These are phyloP conservation scores for Anthopleura sola DNA, from an alignment of 64 coral and sea anemone genomes.

Conservation along the genomic window DNA sequence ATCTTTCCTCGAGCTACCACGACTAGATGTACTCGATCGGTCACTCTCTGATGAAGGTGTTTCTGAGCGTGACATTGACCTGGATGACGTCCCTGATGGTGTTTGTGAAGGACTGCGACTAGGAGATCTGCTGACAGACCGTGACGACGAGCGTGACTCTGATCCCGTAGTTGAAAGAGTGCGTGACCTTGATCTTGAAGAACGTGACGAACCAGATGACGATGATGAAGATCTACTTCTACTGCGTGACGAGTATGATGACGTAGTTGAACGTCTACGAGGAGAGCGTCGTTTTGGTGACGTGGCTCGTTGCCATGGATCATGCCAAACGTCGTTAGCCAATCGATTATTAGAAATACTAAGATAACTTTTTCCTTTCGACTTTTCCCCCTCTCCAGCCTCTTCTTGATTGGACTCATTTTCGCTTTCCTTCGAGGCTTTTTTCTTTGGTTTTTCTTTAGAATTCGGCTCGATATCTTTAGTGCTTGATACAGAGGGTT, in stretches of 20 bases:
- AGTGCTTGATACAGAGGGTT: neutral
- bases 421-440: conserved; percentile 41
- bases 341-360: conserved; percentile 81
- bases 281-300: conserved; percentile 79
- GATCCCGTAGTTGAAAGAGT: conserved; percentile 65
- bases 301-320: conserved; percentile 82
- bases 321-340: conserved; percentile 79
- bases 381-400: conserved; percentile 42
- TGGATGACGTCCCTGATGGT: conserved; percentile 52
- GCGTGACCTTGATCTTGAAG: conserved; percentile 67
- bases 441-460: neutral
- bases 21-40: conserved; percentile 57
- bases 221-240: conserved; percentile 70
- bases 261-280: conserved; percentile 34
- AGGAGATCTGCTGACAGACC: conserved; percentile 54
- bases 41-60: conserved; percentile 70
- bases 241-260: conserved; percentile 55
- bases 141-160: conserved; percentile 64
- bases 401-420: conserved; percentile 29
- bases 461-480: conserved; percentile 6
- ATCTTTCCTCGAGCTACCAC: conserved; percentile 29
- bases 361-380: conserved; percentile 47
- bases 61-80: conserved; percentile 59
- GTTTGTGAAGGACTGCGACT: conserved; percentile 63
- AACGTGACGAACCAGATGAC: conserved; percentile 79